Percentiles rank a stretch among this genome's conserved stretches.
Evolutionary conservation across 2,888 invertebrate genomes (phyloP).

Genomic region (Folsomia manolachei): DNA sequence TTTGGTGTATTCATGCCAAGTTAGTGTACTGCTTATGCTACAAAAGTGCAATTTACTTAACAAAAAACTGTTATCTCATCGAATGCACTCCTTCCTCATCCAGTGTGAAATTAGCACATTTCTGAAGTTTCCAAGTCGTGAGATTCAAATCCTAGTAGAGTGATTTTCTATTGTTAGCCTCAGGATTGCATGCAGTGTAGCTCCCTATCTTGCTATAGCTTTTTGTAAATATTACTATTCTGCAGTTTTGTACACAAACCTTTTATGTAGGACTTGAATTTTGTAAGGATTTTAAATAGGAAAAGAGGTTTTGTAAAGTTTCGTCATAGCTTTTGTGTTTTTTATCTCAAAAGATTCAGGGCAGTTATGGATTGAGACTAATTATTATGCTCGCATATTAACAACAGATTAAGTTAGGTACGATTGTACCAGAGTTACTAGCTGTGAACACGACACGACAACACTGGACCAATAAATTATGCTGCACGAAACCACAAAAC

Average conservation of each 20-base stretch:
- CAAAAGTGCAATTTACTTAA: too few relatives aligned
- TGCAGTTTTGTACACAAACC: background rate
- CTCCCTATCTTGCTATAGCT: too few relatives aligned
- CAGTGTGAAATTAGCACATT: background rate
- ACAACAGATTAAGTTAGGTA: too few relatives aligned
- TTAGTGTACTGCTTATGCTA: too few relatives aligned
- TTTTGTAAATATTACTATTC: background rate
- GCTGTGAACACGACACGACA: too few relatives aligned
- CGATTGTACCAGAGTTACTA: too few relatives aligned
- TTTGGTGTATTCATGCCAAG: too few relatives aligned
- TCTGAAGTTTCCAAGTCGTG: background rate
- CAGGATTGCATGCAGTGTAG: too few relatives aligned
- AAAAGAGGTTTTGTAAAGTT: too few relatives aligned
- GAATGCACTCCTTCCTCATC: background rate
- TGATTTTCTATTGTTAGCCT: background rate
- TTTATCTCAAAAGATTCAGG: background rate
- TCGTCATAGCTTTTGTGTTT: background rate
- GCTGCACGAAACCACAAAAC: background rate
- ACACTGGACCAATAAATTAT: background rate
- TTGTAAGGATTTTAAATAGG: too few relatives aligned
- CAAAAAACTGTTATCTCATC: background rate
- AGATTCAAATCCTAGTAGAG: too few relatives aligned
- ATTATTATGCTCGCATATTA: background rate
- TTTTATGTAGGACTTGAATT: background rate
- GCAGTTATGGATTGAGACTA: background rate